A percentile compares a stretch with the other conserved stretches of the same genome.
Conservation (phyloP, 2,797 vertebrate species). For the Acanthiza pusilla region DNA sequence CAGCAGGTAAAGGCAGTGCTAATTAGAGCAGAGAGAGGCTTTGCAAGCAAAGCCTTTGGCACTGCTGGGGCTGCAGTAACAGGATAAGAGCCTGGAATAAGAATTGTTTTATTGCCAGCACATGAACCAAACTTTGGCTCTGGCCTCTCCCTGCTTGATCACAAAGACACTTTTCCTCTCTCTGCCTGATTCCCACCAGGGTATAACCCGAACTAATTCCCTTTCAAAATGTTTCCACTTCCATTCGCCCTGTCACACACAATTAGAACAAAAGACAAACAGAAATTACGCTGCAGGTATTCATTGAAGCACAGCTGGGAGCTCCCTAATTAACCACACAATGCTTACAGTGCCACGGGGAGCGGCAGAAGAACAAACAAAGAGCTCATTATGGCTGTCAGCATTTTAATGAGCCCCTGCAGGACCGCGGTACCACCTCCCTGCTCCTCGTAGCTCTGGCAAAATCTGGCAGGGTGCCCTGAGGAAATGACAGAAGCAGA, state of each 20-base stretch:
- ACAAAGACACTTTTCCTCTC: neutral
- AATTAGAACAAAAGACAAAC: neutral
- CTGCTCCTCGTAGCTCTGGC: neutral
- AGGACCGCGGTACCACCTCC: neutral
- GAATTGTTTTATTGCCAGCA: neutral
- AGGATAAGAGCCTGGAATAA: neutral
- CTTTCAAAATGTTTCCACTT: neutral
- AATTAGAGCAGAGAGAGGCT: neutral
- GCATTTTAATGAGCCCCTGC: neutral
- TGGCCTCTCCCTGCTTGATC: neutral
- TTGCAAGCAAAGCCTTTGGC: neutral
- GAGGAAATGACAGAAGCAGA: neutral
- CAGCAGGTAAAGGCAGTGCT: neutral
- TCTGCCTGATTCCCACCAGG: neutral
- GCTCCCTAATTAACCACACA: neutral
- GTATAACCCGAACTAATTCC: neutral
- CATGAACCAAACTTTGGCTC: neutral
- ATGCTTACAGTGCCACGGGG: neutral
- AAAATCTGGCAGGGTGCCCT: neutral
- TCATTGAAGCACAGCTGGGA: neutral
- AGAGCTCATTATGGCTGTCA: neutral
- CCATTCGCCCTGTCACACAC: neutral
- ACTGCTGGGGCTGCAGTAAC: neutral
- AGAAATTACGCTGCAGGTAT: neutral
- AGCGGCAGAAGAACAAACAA: neutral